phyloP scores from a whole-genome alignment of 2,888 invertebrate species.

The Chrysolina americana region DNA sequence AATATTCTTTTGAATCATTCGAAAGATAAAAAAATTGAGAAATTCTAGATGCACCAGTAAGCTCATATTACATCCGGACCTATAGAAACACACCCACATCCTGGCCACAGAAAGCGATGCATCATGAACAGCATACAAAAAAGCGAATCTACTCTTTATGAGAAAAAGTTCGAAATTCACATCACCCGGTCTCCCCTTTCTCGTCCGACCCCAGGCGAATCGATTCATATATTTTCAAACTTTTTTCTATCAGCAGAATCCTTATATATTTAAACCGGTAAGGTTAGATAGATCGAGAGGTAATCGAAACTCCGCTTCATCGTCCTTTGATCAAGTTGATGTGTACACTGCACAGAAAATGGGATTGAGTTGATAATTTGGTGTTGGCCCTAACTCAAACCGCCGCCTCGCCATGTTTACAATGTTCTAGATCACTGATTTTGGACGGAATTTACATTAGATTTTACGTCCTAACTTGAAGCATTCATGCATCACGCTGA shows the following conservation, averaged over 20 bases:
- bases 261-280: conserved; percentile 60
- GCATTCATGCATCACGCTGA: conserved; percentile 42
- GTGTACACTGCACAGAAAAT: conserved; percentile 66
- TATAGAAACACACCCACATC: neutral
- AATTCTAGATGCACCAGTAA: no score
- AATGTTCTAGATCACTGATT: conserved; percentile 66
- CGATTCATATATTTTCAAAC: conserved; percentile 23
- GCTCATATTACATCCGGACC: neutral
- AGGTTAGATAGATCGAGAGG: conserved; percentile 51
- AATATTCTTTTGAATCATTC: no score
- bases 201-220: conserved; percentile 16
- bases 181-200: neutral
- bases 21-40: no score
- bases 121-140: neutral
- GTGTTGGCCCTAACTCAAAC: conserved; percentile 62
- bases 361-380: conserved; percentile 67
- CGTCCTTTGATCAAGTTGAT: conserved; percentile 65
- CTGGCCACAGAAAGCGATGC: neutral
- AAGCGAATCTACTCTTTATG: neutral
- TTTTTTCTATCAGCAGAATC: conserved; percentile 46
- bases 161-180: conserved; percentile 17
- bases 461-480: conserved; percentile 53
- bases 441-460: conserved; percentile 61
- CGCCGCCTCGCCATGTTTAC: conserved; percentile 65
- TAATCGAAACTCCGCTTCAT: conserved; percentile 63